phyloP scores from a whole-genome alignment of 2,888 invertebrate genomes.

The Tipula vernalis region DNA sequence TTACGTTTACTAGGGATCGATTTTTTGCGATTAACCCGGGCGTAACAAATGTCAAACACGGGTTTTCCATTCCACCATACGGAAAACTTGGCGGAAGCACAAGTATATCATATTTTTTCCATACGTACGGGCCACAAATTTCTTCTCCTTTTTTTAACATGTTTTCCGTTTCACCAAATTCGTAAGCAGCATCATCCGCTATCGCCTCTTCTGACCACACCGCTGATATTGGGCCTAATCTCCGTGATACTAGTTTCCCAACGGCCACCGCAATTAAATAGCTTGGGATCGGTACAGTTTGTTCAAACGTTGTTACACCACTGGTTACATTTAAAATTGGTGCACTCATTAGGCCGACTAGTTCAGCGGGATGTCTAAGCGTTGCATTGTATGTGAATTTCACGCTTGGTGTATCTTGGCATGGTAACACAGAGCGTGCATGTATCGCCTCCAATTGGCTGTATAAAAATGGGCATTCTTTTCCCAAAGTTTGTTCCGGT shows the following conservation, averaged over 20 bases:
- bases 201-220: constrained; percentile 86
- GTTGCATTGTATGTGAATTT: constrained; percentile 73
- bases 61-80: constrained; percentile 96
- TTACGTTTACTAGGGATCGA: constrained; percentile 74
- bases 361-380: constrained; percentile 56
- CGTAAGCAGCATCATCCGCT: constrained; percentile 71
- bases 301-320: constrained; percentile 47
- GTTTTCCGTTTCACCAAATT: constrained; percentile 77
- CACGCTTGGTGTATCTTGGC: constrained; percentile 84
- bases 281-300: constrained; percentile 73
- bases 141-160: constrained; percentile 72
- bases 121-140: constrained; percentile 78
- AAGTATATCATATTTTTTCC: constrained; percentile 80
- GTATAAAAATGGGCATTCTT: constrained; percentile 72
- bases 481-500: constrained; percentile 77
- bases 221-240: constrained; percentile 63
- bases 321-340: constrained; percentile 36
- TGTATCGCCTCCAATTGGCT: constrained; percentile 82
- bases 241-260: constrained; percentile 62
- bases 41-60: constrained; percentile 89
- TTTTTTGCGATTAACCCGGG: constrained; percentile 80
- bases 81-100: constrained; percentile 85
- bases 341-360: constrained; percentile 85
- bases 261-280: constrained; percentile 85
- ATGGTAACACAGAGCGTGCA: constrained; percentile 79